Percentiles rank a stretch among this genome's conserved stretches.
Evolutionary conservation across 2,113 vertebrate species (phyloP).

Genomic region (Manacus vitellinus): DNA sequence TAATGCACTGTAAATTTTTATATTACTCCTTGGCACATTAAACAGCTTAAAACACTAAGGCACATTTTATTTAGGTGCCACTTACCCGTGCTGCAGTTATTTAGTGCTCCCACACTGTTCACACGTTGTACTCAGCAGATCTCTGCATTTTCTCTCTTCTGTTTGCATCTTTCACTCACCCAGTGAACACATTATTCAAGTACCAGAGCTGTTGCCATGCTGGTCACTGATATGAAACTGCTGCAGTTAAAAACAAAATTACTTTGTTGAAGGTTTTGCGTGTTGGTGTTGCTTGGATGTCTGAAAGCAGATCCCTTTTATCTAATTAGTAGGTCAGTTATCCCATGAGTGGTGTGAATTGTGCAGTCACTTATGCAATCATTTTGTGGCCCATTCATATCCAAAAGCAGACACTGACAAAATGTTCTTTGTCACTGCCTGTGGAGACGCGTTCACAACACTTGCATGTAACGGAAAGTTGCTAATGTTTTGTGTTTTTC

Average conservation of each 20-base stretch:
- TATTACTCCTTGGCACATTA: not conserved
- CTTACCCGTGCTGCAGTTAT: not conserved
- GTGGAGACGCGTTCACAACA: not conserved
- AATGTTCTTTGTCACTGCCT: not conserved
- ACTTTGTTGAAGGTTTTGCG: not conserved
- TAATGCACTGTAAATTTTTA: not conserved
- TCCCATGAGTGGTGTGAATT: not conserved
- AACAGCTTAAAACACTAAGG: not conserved
- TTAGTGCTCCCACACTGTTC: not conserved
- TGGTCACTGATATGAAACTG: not conserved
- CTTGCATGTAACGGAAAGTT: not conserved
- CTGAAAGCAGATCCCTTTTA: not conserved
- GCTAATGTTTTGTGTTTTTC: not conserved
- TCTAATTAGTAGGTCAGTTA: not conserved
- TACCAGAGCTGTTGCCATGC: not conserved
- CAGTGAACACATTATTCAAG: rapidly evolving
- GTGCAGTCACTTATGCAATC: not conserved
- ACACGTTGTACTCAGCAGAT: rapidly evolving
- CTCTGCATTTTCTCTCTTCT: not conserved
- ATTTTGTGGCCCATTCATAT: not conserved
- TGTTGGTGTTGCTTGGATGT: not conserved
- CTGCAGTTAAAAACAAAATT: not conserved
- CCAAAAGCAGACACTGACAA: not conserved
- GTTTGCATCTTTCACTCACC: not conserved
- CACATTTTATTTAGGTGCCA: not conserved